Evolutionary conservation across 1,140 invertebrate species (phyloP), one percentile per base, ranked within the genome.

Genomic region (Lepidotrigona ventralis): DNA sequence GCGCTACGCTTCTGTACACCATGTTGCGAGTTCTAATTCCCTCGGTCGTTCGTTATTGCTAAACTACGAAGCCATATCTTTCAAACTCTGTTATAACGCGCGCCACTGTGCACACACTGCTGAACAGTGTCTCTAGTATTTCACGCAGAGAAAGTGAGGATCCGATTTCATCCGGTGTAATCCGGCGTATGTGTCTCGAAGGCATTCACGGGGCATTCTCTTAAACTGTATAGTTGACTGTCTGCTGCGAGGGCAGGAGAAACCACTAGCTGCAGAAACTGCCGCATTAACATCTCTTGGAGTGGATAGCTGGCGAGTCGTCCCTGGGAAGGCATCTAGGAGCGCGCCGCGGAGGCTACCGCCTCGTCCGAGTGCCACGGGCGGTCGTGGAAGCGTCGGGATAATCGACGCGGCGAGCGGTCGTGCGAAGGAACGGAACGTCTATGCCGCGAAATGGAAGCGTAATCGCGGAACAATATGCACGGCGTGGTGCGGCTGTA

Each of bases 401-500:
- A 60, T 60, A 60, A 60, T 60, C 81, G 66, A 33, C 63, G 21
- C 73, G 78, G 66, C 79, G 66, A 70, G 83, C 79, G 26, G 74
- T 70, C 63, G 75, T n/a, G 15, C 39, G 46, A 26, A 17, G 29
- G 9, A 9, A 77, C 46, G 63, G 2, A 78, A 23, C 15, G 33
- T 68, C n/a, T 11, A 26, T 29, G 64, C 19, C 29, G 71, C 51
- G 64, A 26, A 73, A 63, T 79, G 79, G 51, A 83, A 82, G 70
- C 77, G 46, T 81, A 83, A 89, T 85, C 87, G 85, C 33, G 51
- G 80, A 70, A 90, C 83, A 85, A 89, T 89, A 83, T 64, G 69
- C 46, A 19, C 23, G 29, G 70, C 21, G 39, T 46, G 12, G 63
- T 15, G 78, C 17, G 54, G 51, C 39, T 84, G 74, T 71, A 33